A percentile compares a stretch with the other conserved stretches of the same genome.
These are phyloP conservation scores for Monochamus saltuarius DNA, from an alignment of 1,140 invertebrate genomes.

Conservation along the genomic window DNA sequence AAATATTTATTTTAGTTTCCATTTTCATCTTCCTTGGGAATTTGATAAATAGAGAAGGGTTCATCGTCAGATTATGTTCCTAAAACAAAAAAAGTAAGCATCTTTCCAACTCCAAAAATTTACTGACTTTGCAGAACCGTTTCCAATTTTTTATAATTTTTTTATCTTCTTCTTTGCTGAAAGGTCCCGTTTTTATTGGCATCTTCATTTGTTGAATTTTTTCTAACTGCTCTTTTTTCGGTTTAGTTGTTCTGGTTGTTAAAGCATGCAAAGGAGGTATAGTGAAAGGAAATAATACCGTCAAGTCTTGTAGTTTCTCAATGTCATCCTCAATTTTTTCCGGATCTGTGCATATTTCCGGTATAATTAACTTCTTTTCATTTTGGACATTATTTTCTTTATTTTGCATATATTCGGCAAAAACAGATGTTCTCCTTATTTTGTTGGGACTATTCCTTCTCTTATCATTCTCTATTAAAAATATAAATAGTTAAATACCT, in stretches of 20 bases:
- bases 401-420: no score
- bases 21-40: not conserved
- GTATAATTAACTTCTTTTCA: no score
- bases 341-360: no score
- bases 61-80: slow-evolving; percentile 12
- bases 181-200: slow-evolving; percentile 19
- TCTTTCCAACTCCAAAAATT: slow-evolving; percentile 5
- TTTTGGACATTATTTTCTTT: no score
- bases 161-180: slow-evolving; percentile 21
- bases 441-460: no score
- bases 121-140: slow-evolving; percentile 24
- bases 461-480: no score
- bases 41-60: slow-evolving; percentile 15
- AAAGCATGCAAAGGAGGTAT: slow-evolving; percentile 12
- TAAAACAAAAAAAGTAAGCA: slow-evolving; percentile 16
- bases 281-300: slow-evolving; percentile 11
- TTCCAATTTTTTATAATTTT: slow-evolving; percentile 25
- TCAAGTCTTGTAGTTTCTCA: not conserved
- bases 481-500: no score
- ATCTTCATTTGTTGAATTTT: not conserved
- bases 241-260: not conserved
- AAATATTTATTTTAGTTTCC: slow-evolving; percentile 17
- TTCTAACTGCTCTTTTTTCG: not conserved
- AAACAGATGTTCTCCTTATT: no score
- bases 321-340: not conserved